Evolutionary conservation across 2,888 invertebrate genomes (phyloP), one percentile per base, ranked within the genome.

Genomic region (Gryllus longicercus): DNA sequence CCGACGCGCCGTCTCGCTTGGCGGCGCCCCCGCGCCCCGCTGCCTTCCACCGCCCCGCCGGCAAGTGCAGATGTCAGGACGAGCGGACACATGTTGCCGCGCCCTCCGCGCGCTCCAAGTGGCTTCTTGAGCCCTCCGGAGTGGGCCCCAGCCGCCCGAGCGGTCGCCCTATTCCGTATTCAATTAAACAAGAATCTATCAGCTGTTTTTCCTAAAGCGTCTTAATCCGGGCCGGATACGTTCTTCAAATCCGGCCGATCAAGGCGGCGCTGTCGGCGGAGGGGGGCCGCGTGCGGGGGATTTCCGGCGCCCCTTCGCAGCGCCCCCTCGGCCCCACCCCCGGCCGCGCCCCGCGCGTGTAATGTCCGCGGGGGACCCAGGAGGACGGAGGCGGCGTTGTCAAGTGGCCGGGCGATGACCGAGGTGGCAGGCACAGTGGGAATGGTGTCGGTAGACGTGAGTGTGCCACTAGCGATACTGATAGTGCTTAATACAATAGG

Each of bases 111-210:
- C 63, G 63, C 12, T 81, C 78, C 81, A 82, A 79, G 80, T 80
- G 75, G 81, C 78, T 51, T 77, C 76, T 75, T 79, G 74, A 77
- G 78, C 80, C 51, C 63, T 77, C 14, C 77, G 74, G 74, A 74
- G 76, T 63, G 38, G 76, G 78, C 78, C 51, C 49, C 50, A 75
- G 50, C 49, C 77, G 49, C 18, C 21, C 18, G 16, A 63, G 16
- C 49, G 77, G 77, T 51, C 77, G 79, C 84, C 84, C 85, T 88
- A 89, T 91, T 92, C 90, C 90, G 91, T 91, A 91, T 92, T 92
- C 91, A 91, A 92, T 92, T 92, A 91, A 91, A 91, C 91, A 90
- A 91, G 90, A 90, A 91, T 90, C 89, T 89, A 90, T 91, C 89
- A 86, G 86, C 85, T 81, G 86, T 86, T 86, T 86, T 86, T 80